phyloP scores from a whole-genome alignment of 23 tunicate species.

The Styela plicata region DNA sequence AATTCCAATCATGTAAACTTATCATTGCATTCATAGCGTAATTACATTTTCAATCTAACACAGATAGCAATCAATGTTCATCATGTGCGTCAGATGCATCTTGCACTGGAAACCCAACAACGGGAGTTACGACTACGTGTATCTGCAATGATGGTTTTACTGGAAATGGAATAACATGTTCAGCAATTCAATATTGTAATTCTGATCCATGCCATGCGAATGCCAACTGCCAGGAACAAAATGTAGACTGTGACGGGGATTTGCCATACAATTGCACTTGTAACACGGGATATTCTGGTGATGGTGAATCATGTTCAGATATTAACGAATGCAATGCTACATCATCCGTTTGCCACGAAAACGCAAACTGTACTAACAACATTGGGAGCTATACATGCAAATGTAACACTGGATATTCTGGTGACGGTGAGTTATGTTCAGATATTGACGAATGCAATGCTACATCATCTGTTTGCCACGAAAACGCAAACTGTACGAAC shows the following conservation, averaged over 20 bases:
- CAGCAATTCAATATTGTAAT: neutral
- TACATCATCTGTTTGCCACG: neutral
- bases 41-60: too few relatives aligned
- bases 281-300: neutral
- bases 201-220: neutral
- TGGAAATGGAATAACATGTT: neutral
- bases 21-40: too few relatives aligned
- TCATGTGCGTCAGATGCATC: neutral
- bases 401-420: constrained; percentile 13
- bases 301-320: constrained; percentile 26
- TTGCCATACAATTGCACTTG: neutral
- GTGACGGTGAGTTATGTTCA: constrained; percentile 20
- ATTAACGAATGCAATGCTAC: constrained; percentile 29
- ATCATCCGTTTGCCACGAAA: constrained; percentile 16
- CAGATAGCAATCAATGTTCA: neutral
- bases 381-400: constrained; percentile 24
- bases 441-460: neutral
- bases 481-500: neutral
- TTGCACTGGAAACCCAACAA: neutral
- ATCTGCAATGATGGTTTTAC: neutral
- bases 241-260: neutral
- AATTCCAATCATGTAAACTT: too few relatives aligned
- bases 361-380: constrained; percentile 34
- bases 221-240: neutral
- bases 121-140: neutral